Evolutionary conservation across 2,797 vertebrate genomes (phyloP).

Genomic region (Notolepis coatsorum): DNA sequence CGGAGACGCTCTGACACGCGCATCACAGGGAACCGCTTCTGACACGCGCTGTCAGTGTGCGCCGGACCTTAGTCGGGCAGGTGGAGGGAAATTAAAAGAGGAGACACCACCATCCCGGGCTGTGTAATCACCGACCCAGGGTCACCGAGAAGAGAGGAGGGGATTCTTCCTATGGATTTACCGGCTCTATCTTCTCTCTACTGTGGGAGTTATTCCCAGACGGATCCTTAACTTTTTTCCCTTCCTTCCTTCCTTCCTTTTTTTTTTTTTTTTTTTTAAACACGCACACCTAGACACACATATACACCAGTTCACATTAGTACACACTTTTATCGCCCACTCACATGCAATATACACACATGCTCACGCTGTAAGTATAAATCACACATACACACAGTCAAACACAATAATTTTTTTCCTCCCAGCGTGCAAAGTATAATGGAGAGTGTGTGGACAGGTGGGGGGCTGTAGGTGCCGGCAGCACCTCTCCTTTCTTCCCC

Average conservation of each 20-base stretch:
- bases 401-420: conserved; percentile 46
- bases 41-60: conserved; percentile 58
- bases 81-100: conserved; percentile 25
- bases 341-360: conserved; percentile 62
- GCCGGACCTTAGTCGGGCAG: conserved; percentile 46
- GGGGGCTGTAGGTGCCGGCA: conserved; percentile 62
- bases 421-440: conserved; percentile 51
- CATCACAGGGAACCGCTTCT: conserved; percentile 52
- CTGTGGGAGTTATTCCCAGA: conserved; percentile 49
- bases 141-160: conserved; percentile 34
- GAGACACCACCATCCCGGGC: conserved; percentile 8
- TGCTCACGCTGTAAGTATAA: conserved; percentile 60
- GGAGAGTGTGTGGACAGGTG: conserved; percentile 68
- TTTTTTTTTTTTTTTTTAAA: too few relatives aligned
- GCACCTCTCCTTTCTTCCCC: conserved; percentile 28
- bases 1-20: conserved; percentile 49
- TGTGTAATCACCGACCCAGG: conserved; percentile 41
- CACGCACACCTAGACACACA: conserved; percentile 30
- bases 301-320: conserved; percentile 41
- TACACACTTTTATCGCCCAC: conserved; percentile 51
- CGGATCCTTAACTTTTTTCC: conserved; percentile 69
- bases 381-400: conserved; percentile 19
- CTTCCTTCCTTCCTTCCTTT: too few relatives aligned
- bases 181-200: conserved; percentile 26
- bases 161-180: conserved; percentile 62